Conservation (phyloP, 2,888 invertebrate genomes). For the Pollenia griseotomentosa region DNA sequence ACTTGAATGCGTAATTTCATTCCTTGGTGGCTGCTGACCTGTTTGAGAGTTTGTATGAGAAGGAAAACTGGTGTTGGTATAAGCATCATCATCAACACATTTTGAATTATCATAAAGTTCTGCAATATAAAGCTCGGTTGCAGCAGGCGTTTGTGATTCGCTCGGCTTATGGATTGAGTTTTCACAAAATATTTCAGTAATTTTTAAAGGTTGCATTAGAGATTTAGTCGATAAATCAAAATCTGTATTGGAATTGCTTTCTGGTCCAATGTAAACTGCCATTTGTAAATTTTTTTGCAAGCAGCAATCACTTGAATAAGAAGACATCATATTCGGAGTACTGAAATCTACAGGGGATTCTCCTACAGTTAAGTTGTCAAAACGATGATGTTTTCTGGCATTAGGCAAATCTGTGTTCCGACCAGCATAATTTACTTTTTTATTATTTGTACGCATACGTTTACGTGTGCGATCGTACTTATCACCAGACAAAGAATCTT, state of each 20-base stretch:
- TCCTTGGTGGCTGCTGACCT: not conserved
- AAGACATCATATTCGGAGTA: slow-evolving; percentile 2
- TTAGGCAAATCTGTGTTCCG: slow-evolving; percentile 66
- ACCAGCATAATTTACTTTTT: slow-evolving; percentile 61
- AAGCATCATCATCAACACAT: not conserved
- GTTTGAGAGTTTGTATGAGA: not conserved
- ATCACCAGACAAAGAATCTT: slow-evolving; percentile 74
- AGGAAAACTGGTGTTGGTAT: not conserved
- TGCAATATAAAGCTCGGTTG: not conserved
- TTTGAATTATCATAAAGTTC: slow-evolving; percentile 18
- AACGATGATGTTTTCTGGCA: slow-evolving; percentile 58
- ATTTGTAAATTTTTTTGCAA: not conserved
- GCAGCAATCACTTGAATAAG: not conserved
- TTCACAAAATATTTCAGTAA: not conserved
- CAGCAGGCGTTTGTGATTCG: not conserved
- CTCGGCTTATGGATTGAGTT: not conserved
- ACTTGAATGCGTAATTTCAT: not conserved
- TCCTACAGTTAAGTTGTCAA: not conserved
- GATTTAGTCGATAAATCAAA: not conserved
- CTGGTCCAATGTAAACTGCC: not conserved
- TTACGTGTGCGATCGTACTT: slow-evolving; percentile 74
- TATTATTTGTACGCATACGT: slow-evolving; percentile 74
- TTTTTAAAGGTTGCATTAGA: slow-evolving; percentile 2
- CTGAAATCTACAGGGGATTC: not conserved
- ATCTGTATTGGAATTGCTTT: not conserved